phyloP scores from a whole-genome alignment of 2,113 vertebrate species.

The Urocynchramus pylzowi region DNA sequence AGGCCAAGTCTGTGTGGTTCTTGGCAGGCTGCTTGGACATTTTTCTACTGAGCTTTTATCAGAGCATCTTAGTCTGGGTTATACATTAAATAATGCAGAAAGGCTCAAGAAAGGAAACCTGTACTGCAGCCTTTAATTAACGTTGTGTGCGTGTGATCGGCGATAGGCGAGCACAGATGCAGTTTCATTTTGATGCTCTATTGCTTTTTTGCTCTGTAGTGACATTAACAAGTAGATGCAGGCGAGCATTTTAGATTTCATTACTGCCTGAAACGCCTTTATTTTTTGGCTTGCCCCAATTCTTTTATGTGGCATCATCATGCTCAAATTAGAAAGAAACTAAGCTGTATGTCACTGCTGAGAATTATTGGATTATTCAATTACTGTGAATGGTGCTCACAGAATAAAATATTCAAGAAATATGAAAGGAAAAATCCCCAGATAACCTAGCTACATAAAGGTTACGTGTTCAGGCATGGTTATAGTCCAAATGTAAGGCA shows the following conservation, averaged over 20 bases:
- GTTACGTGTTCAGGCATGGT: not conserved
- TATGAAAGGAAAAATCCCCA: constrained; percentile 7
- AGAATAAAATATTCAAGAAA: constrained; percentile 33
- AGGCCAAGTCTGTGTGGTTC: constrained; percentile 54
- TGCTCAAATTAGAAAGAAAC: not conserved
- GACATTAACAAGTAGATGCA: constrained; percentile 26
- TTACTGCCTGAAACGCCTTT: not conserved
- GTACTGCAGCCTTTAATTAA: constrained; percentile 1
- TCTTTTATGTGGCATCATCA: constrained; percentile 29
- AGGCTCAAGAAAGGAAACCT: not conserved
- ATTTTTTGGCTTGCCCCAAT: constrained; percentile 26
- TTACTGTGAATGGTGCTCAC: not conserved
- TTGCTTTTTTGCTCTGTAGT: not conserved
- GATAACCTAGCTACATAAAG: not conserved
- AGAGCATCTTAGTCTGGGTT: constrained; percentile 10
- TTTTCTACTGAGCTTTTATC: constrained; percentile 47
- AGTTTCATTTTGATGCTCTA: not conserved
- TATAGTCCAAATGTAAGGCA: not conserved
- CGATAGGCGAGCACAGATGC: not conserved
- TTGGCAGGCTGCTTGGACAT: constrained; percentile 30
- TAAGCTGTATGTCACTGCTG: constrained; percentile 22
- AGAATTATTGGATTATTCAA: constrained; percentile 57
- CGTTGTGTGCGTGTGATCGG: not conserved
- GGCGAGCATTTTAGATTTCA: constrained; percentile 9
- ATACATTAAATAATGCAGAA: constrained; percentile 19